These are phyloP conservation scores for Netelia melanura DNA, from an alignment of 2,888 invertebrate genomes.

Conservation along the genomic window DNA sequence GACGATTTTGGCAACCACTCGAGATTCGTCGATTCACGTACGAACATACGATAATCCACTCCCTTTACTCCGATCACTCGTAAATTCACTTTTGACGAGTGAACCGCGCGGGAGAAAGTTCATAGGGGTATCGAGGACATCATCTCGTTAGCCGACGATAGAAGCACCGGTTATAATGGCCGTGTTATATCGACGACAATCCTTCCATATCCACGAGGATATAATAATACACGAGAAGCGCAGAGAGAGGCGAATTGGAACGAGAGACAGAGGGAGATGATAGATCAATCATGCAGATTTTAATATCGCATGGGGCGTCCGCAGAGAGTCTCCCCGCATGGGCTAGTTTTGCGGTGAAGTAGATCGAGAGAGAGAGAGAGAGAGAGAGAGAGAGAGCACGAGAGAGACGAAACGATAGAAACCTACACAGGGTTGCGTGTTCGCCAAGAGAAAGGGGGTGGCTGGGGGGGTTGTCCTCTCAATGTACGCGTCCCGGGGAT, in stretches of 20 bases:
- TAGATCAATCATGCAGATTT: slow-evolving; percentile 82
- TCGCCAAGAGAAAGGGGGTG: not conserved
- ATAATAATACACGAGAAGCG: slow-evolving; percentile 10
- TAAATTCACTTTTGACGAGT: slow-evolving; percentile 25
- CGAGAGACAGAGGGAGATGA: slow-evolving; percentile 39
- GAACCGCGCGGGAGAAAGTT: slow-evolving; percentile 4
- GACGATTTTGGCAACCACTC: too few species aligned
- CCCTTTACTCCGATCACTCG: not conserved
- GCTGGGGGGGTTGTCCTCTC: not conserved
- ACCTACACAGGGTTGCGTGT: slow-evolving; percentile 29
- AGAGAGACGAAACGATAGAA: slow-evolving; percentile 51
- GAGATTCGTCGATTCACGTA: too few species aligned
- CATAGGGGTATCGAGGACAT: slow-evolving; percentile 14
- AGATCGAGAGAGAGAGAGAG: too few species aligned
- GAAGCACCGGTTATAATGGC: slow-evolving; percentile 12
- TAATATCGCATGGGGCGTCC: slow-evolving; percentile 76
- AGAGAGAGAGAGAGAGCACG: too few species aligned
- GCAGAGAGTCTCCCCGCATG: slow-evolving; percentile 32
- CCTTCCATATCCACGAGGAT: slow-evolving; percentile 4
- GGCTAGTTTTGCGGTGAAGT: slow-evolving; percentile 46
- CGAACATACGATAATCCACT: not conserved
- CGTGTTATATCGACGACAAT: slow-evolving; percentile 15
- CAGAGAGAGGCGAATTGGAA: slow-evolving; percentile 30
- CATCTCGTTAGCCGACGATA: slow-evolving; percentile 44
- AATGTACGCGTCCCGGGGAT: slow-evolving; percentile 70